These are phyloP conservation scores for Polyommatus iphigenia DNA, from an alignment of 2,888 invertebrate genomes.

Conservation along the genomic window DNA sequence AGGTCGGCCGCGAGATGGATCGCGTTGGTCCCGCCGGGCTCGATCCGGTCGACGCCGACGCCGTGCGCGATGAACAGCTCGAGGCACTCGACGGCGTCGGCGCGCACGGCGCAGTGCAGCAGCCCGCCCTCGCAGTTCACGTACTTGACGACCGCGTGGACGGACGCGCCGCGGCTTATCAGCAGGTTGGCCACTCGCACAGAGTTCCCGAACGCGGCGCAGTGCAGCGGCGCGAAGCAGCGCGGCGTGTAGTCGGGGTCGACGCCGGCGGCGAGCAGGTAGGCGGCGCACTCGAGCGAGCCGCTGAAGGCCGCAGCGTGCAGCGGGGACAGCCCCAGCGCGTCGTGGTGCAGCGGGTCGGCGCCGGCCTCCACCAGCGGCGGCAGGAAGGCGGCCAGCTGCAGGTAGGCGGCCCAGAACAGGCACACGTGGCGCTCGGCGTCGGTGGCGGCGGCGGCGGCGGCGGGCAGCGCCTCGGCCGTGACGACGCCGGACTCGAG, in stretches of 20 bases:
- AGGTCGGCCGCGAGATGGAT: constrained; percentile 90
- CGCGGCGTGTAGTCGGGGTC: constrained; percentile 85
- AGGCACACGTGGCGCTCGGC: constrained; percentile 86
- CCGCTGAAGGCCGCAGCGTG: constrained; percentile 90
- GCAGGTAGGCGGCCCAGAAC: constrained; percentile 87
- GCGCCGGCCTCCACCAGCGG: constrained; percentile 84
- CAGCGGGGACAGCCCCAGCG: constrained; percentile 86
- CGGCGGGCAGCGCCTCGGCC: constrained; percentile 75
- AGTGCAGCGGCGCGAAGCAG: constrained; percentile 91
- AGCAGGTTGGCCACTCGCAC: constrained; percentile 89
- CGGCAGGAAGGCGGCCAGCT: constrained; percentile 83
- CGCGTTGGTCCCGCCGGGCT: constrained; percentile 88
- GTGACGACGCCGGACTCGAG: constrained; percentile 85
- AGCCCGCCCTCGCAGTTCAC: constrained; percentile 87
- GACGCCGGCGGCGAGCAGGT: constrained; percentile 84
- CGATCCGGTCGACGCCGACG: constrained; percentile 87
- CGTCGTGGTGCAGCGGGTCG: constrained; percentile 85
- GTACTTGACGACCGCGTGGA: constrained; percentile 84
- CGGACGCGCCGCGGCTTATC: constrained; percentile 85
- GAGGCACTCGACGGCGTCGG: constrained; percentile 90
- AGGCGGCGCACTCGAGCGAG: constrained; percentile 85
- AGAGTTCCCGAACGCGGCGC: constrained; percentile 93
- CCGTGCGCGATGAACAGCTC: constrained; percentile 87
- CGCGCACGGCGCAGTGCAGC: constrained; percentile 91
- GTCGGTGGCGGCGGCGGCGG: constrained; percentile 80